Percentiles rank a stretch among this genome's conserved stretches.
phyloP scores from a whole-genome alignment of 2,888 invertebrate species.

The Sussaba pulchella region DNA sequence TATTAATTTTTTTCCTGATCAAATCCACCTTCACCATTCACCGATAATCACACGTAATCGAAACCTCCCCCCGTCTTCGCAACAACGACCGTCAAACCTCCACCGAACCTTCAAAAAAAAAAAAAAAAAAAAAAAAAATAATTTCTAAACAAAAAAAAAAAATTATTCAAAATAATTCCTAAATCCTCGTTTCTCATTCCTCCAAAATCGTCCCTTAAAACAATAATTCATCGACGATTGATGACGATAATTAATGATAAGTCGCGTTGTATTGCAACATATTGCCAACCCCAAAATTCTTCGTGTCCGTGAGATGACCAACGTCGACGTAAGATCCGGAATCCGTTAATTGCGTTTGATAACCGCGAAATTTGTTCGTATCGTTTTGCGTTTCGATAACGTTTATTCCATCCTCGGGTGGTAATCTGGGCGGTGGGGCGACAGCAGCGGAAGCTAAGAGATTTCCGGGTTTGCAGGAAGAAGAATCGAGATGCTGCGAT shows the following conservation, averaged over 20 bases:
- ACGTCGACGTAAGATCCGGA: constrained; percentile 75
- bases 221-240: constrained; percentile 15
- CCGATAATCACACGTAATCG: too few relatives aligned
- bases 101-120: too few relatives aligned
- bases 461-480: not conserved
- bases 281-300: constrained; percentile 79
- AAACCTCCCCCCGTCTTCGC: too few relatives aligned
- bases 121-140: too few relatives aligned
- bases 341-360: constrained; percentile 76
- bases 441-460: constrained; percentile 10
- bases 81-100: too few relatives aligned
- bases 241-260: constrained; percentile 78
- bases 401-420: constrained; percentile 58
- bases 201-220: too few relatives aligned
- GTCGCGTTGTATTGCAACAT: constrained; percentile 82
- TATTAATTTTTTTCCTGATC: too few relatives aligned
- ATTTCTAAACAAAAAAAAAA: too few relatives aligned
- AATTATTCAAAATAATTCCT: too few relatives aligned
- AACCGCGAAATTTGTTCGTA: constrained; percentile 72
- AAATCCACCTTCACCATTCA: too few relatives aligned
- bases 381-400: constrained; percentile 59
- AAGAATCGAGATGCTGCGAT: constrained; percentile 16
- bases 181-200: too few relatives aligned
- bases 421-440: constrained; percentile 64
- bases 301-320: constrained; percentile 76